Base-by-base conservation (phyloP, 2,888 invertebrate species). In the Boloria euphrosyne region DNA sequence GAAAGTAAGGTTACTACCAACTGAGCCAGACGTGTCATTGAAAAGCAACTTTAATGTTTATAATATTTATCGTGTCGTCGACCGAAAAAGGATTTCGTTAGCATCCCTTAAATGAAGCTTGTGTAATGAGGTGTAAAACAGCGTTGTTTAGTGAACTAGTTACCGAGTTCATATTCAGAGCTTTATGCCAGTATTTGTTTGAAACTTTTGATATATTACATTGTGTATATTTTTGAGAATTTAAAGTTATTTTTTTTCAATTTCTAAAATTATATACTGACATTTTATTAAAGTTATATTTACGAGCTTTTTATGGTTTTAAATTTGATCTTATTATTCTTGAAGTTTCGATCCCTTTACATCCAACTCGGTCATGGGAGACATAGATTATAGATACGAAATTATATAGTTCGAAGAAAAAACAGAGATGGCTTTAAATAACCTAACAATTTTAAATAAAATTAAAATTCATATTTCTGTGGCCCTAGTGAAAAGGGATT, bases 41-140 rank as follows among this genome's bases (percentile, higher is more conserved):
- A n/a, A n/a, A 18, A 17, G 13, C 10, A 50, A 50, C 17, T 3
- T 16, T 14, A 16, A 46, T 16, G 14, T n/a, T 13, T 18, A n/a
- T 51, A 51, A 17, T 22, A 3, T n/a, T 27, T n/a, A 51, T 73
- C 78, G 77, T 74, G 57, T 74, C 83, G 79, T 71, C 7, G 0
- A 3, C 0, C 62, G 1, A 67, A 76, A 82, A 75, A 3, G 4
- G 31, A 54, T 46, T 64, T 67, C 69, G 73, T 74, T 76, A 77
- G 76, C 75, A 74, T 77, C 77, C 78, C 75, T 75, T 73, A 78
- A 79, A 81, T 85, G 80, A 82, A 82, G 80, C 79, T 73, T 75
- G 78, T 75, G 81, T 86, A 86, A 86, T 84, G 85, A 85, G 82
- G 84, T 83, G 83, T 83, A 83, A 84, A 84, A 82, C 82, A 82